These are phyloP conservation scores for Clarias fuscus DNA, from an alignment of 2,797 vertebrate genomes.

Conservation along the genomic window DNA sequence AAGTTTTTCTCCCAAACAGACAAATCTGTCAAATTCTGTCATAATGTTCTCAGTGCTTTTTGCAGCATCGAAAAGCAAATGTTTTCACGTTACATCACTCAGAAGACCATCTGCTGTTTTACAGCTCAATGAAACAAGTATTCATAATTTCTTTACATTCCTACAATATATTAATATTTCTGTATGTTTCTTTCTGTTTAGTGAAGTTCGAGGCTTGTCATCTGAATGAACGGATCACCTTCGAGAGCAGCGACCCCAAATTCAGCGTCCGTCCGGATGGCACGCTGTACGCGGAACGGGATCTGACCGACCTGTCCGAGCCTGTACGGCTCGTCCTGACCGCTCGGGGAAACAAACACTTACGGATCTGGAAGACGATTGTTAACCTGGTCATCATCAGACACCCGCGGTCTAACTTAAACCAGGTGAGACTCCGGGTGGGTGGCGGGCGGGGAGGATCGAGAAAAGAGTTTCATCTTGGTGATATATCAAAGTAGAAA, in stretches of 20 bases:
- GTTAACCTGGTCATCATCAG: constrained; percentile 83
- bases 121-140: background rate
- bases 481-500: constrained; percentile 47
- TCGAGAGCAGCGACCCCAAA: constrained; percentile 86
- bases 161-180: constrained; percentile 1
- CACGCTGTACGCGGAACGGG: constrained; percentile 79
- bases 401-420: constrained; percentile 73
- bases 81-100: constrained; percentile 1
- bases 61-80: constrained; percentile 15
- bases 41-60: background rate
- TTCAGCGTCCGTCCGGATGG: constrained; percentile 85
- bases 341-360: constrained; percentile 70
- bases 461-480: background rate
- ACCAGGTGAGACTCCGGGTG: constrained; percentile 65
- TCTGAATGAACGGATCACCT: constrained; percentile 76
- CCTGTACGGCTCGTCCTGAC: constrained; percentile 87
- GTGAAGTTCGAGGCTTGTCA: constrained; percentile 90
- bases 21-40: constrained; percentile 26
- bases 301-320: constrained; percentile 80
- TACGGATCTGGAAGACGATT: constrained; percentile 82
- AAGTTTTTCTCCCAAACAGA: background rate
- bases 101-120: constrained; percentile 13
- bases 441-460: too few species aligned
- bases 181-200: constrained; percentile 60
- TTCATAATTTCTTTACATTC: constrained; percentile 43